phyloP scores from a whole-genome alignment of 1,140 invertebrate genomes.

The Drosophila melanogaster region Release_6_plus_ISO1_MT NT_033777.3:17074001-17074500 shows the following conservation, averaged over 20 bases:
- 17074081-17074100: conserved; percentile 37
- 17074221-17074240: conserved; percentile 46
- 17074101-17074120: conserved; percentile 38
- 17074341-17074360: conserved; percentile 38
- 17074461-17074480: background rate
- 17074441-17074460: background rate
- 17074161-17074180: conserved; percentile 56
- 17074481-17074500: conserved; percentile 11
- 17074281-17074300: conserved; percentile 51
- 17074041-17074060: conserved; percentile 38
- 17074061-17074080: conserved; percentile 16
- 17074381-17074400: conserved; percentile 59
- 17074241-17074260: conserved; percentile 44
- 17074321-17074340: conserved; percentile 47
- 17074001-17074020: conserved; percentile 28
- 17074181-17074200: conserved; percentile 45
- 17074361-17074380: conserved; percentile 54
- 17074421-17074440: conserved; percentile 5
- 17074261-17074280: conserved; percentile 19
- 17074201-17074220: conserved; percentile 33
- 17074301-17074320: conserved; percentile 43
- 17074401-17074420: conserved; percentile 46
- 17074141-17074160: conserved; percentile 29
- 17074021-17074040: conserved; percentile 29
- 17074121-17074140: conserved; percentile 49